These are phyloP conservation scores for Vollenhovia emeryi DNA, from an alignment of 1,140 invertebrate genomes.

Conservation along the genomic window DNA sequence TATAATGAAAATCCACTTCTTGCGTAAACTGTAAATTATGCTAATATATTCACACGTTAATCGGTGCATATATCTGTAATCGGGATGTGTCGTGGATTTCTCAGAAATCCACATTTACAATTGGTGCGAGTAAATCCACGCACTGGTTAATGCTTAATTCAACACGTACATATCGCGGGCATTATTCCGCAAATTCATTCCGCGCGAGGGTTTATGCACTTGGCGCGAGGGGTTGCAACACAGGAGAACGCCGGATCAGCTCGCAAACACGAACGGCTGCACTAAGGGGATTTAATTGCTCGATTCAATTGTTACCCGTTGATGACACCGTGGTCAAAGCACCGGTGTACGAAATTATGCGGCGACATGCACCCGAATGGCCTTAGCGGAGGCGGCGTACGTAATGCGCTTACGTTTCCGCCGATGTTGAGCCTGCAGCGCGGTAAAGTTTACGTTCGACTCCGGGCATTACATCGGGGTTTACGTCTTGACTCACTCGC, in stretches of 20 bases:
- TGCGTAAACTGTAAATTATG: neutral
- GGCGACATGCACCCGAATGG: slow-evolving; percentile 48
- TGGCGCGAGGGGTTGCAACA: slow-evolving; percentile 8
- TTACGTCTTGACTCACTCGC: slow-evolving; percentile 38
- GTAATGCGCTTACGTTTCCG: slow-evolving; percentile 53
- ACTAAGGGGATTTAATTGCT: slow-evolving; percentile 52
- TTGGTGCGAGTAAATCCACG: neutral
- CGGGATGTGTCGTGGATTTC: neutral
- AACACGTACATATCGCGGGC: slow-evolving; percentile 28
- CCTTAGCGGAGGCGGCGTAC: slow-evolving; percentile 11
- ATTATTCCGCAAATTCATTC: slow-evolving; percentile 22
- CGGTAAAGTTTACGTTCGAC: slow-evolving; percentile 47
- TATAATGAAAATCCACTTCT: neutral
- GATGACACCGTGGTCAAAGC: slow-evolving; percentile 49
- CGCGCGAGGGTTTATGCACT: slow-evolving; percentile 19
- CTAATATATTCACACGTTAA: slow-evolving; percentile 15
- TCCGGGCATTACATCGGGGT: slow-evolving; percentile 24
- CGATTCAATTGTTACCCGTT: slow-evolving; percentile 53
- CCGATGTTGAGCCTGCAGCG: slow-evolving; percentile 26
- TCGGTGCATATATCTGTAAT: neutral
- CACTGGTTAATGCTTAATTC: slow-evolving; percentile 41
- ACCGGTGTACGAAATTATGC: slow-evolving; percentile 56
- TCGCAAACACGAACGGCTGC: slow-evolving; percentile 31
- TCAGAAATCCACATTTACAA: slow-evolving; percentile 9
- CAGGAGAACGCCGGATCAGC: slow-evolving; percentile 28